phyloP scores from a whole-genome alignment of 2,888 invertebrate species.

The Epinotia brunnichana region DNA sequence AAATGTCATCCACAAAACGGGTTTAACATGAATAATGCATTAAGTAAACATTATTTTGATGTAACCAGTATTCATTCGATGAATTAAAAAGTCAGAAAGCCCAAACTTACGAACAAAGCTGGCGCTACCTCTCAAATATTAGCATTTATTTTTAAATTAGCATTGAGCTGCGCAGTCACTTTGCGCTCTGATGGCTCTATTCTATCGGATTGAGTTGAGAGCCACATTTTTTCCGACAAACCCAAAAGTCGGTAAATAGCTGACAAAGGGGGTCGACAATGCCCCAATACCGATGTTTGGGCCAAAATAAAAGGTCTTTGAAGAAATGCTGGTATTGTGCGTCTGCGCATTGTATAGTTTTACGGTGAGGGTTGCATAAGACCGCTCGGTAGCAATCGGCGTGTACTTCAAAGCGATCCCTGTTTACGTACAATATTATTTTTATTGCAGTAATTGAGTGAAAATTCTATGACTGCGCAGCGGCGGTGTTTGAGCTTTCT shows the following conservation, averaged over 20 bases:
- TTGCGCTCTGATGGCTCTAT: constrained; percentile 55
- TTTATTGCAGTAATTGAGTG: constrained; percentile 80
- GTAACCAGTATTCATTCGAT: constrained; percentile 18
- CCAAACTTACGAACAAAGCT: not conserved
- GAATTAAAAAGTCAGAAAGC: constrained; percentile 26
- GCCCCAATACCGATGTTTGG: constrained; percentile 81
- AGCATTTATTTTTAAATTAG: constrained; percentile 39
- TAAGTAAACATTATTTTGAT: not conserved
- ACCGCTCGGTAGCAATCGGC: constrained; percentile 79
- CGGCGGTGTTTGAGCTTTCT: constrained; percentile 43
- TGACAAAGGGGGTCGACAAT: constrained; percentile 77
- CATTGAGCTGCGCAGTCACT: constrained; percentile 38
- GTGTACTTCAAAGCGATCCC: constrained; percentile 65
- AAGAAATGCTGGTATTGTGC: constrained; percentile 72
- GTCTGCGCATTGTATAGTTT: constrained; percentile 65
- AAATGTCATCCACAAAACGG: not conserved
- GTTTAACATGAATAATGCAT: constrained; percentile 18
- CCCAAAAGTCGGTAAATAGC: constrained; percentile 82
- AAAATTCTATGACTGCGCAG: constrained; percentile 57
- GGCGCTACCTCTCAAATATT: constrained; percentile 30
- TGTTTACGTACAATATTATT: constrained; percentile 81
- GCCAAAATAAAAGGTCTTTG: constrained; percentile 76
- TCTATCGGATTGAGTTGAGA: constrained; percentile 60
- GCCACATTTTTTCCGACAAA: constrained; percentile 65
- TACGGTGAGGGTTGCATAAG: constrained; percentile 75